Base-by-base conservation (phyloP, 2,113 vertebrate species). In the Oryzias woworae region DNA sequence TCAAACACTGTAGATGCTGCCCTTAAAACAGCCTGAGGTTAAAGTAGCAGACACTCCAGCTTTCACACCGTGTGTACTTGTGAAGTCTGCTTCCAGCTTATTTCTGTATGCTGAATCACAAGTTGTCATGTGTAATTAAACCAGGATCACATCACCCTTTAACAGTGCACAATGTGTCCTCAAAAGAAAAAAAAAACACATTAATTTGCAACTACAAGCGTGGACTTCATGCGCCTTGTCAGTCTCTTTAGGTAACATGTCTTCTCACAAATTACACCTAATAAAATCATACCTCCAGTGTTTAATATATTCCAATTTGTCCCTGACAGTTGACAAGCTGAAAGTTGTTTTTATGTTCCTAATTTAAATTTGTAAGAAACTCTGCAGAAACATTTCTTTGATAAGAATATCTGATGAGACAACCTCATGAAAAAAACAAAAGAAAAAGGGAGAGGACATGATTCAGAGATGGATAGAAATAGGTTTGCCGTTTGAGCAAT, bases 401-500 rank as follows among this genome's bases (percentile, higher is more conserved):
- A 57, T 60, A 49, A 10, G 56, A 77, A 78, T 81, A 75, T 83
- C 79, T 88, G 86, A 92, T 89, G 90, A 90, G 83, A 86, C 57
- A 69, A 74, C 76, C 77, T 85, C 68, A 69, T 63, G 52, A 68
- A 68, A 77, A 82, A 88, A 85, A 65, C 84, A 64, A 51, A 22
- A 2, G 49, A 23, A 60, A 57, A 72, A 50, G 62, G 18, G 46
- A 26, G 45, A 63, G 69, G 69, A 45, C 57, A 52, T 69, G 61
- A 66, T 60, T 67, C 52, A 62, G 69, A 80, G 56, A 68, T 59
- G 77, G 61, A 75, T 54, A 71, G 62, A 75, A 84, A 76, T 72
- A 82, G 81, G 81, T 77, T 87, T 91, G 84, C 83, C 89, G 91
- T 92, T 90, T 89, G 87, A 87, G 79, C 71, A 75, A 85, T 91